Base-by-base conservation (phyloP, 2,888 invertebrate species). In the Athripsodes cinereus region DNA sequence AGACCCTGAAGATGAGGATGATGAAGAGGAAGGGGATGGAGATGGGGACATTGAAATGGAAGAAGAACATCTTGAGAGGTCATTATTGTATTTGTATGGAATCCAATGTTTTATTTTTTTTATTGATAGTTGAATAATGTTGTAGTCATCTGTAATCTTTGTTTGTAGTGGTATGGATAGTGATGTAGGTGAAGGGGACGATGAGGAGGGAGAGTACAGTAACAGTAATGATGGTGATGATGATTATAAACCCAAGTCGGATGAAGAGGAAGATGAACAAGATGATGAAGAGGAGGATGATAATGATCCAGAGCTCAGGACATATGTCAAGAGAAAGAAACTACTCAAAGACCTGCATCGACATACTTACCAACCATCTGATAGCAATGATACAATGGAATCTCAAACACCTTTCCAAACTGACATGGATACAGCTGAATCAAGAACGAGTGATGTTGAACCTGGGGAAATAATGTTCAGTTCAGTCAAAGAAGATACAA, bases 1-100 rank as follows among this genome's bases (percentile, higher is more conserved):
- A 19, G 62, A 62, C 34, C 52, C 48, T 20, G 74, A 75, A 22
- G 74, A 74, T 20, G 72, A 69, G 67, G 65, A 40, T 1, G 69
- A 71, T 61, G 70, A 64, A 40, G 52, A 54, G 26, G 48, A n/a
- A n/a, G n/a, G n/a, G n/a, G n/a, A 48, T 48, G 22, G 3, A 22
- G 50, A 50, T 21, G 50, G 3, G 6, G 50, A 50, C 22, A 50
- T 50, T n/a, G 50, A 50, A 22, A 22, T 22, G 16, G 74, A 40
- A 40, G 40, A 40, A 40, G 40, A 40, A 40, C 40, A 40, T 40
- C 40, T 40, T 40, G 40, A 40, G 13, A 40, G 40, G 40, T 40
- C n/a, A n/a, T n/a, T n/a, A n/a, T n/a, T n/a, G n/a, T n/a, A n/a
- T n/a, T n/a, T n/a, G n/a, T n/a, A n/a, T n/a, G n/a, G n/a, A n/a